Conservation (phyloP, 2,113 vertebrate species). For the Halichoerus grypus region DNA sequence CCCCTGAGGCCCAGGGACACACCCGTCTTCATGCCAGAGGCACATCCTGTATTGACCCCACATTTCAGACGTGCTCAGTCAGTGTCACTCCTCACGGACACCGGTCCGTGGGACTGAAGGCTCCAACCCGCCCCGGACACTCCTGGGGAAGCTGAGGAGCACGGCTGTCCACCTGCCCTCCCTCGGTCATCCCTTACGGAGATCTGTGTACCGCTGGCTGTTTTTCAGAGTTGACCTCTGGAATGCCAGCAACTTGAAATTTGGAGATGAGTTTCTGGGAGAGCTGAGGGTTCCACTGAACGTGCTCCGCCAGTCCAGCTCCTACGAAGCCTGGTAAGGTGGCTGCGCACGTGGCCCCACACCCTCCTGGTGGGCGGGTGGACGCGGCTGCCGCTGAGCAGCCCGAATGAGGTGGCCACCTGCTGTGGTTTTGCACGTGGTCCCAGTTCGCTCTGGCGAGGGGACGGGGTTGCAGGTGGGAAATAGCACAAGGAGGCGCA, state of each 20-base stretch:
- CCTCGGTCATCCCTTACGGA: not conserved
- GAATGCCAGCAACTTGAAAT: slow-evolving; percentile 99
- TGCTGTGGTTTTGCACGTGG: not conserved
- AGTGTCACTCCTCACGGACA: not conserved
- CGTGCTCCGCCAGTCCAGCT: slow-evolving; percentile 93
- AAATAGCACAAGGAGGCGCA: accelerated
- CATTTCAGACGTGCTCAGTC: not conserved
- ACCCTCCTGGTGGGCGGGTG: accelerated
- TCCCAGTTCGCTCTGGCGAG: accelerated
- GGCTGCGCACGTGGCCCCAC: accelerated
- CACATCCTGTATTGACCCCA: too few relatives aligned
- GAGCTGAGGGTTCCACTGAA: slow-evolving; percentile 95
- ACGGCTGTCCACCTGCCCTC: too few relatives aligned
- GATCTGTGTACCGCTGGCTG: not conserved
- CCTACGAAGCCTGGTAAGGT: slow-evolving; percentile 95
- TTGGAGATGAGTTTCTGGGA: slow-evolving; percentile 98
- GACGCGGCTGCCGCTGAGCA: too few relatives aligned
- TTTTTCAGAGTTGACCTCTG: slow-evolving; percentile 95
- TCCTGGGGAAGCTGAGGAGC: not conserved
- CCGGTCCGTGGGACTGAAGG: not conserved
- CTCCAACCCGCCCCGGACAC: not conserved
- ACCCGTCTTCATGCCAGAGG: not conserved
- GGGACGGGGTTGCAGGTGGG: not conserved
- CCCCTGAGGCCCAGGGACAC: accelerated
- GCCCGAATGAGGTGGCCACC: not conserved